Evolutionary conservation across 2,113 vertebrate species (phyloP).

Genomic region (Chaetorhynchus papuensis): DNA sequence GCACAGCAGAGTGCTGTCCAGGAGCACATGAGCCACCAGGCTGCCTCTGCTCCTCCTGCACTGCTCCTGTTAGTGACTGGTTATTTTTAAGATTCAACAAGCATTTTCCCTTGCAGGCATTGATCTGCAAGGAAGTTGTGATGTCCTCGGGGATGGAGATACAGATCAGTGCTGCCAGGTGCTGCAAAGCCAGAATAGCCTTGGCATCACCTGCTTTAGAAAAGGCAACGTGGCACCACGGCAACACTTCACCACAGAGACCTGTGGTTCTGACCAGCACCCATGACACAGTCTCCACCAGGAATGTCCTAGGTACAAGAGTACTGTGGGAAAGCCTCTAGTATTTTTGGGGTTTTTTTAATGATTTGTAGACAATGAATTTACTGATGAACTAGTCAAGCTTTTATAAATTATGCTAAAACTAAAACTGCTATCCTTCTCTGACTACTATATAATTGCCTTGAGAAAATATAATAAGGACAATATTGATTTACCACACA

Average conservation of each 20-base stretch:
- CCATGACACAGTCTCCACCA: rapidly evolving
- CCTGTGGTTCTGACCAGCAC: rapidly evolving
- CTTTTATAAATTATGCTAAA: not conserved
- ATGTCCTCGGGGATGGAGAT: not conserved
- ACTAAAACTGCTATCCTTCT: not conserved
- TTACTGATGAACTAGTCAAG: not conserved
- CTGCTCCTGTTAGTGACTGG: rapidly evolving
- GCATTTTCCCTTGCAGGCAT: not conserved
- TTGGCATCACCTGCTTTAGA: not conserved
- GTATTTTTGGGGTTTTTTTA: not conserved
- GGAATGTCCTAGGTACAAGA: not conserved
- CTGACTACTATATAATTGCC: not conserved
- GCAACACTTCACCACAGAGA: not conserved
- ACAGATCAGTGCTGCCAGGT: not conserved
- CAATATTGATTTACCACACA: not conserved
- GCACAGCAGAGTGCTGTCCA: rapidly evolving
- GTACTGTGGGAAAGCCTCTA: not conserved
- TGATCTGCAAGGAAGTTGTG: not conserved
- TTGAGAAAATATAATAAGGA: not conserved
- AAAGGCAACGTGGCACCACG: not conserved
- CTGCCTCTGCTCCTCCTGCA: not conserved
- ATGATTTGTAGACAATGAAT: not conserved
- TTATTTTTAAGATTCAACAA: not conserved
- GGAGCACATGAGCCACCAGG: rapidly evolving
- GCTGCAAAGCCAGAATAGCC: not conserved